These are phyloP conservation scores for Reinhardtius hippoglossoides DNA, from an alignment of 2,113 vertebrate genomes.

Conservation along the genomic window DNA sequence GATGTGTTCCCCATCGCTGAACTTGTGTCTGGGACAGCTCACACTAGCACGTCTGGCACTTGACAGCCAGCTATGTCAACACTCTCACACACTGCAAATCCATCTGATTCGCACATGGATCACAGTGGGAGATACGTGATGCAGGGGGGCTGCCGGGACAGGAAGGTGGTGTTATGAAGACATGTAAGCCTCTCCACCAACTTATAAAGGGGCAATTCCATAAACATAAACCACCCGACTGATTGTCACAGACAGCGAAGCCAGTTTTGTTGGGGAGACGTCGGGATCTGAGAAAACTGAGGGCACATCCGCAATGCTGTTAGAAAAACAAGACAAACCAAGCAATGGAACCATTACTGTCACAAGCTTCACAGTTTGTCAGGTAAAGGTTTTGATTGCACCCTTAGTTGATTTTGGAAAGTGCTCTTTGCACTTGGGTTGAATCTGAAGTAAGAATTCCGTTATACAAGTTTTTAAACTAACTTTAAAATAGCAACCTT, in stretches of 20 bases:
- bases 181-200: too few species aligned
- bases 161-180: constrained; percentile 21
- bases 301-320: neutral
- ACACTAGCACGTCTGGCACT: constrained; percentile 28
- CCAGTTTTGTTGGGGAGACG: neutral
- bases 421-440: neutral
- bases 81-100: constrained; percentile 40
- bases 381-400: neutral
- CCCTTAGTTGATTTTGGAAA: neutral
- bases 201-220: neutral
- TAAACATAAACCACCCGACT: neutral
- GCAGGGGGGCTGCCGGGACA: neutral
- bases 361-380: constrained; percentile 1
- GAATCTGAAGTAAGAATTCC: too few species aligned
- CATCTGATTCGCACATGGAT: constrained; percentile 45
- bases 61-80: constrained; percentile 32
- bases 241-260: neutral
- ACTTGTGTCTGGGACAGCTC: constrained; percentile 42
- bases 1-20: neutral
- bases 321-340: neutral
- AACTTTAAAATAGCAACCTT: neutral
- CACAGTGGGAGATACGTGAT: constrained; percentile 22
- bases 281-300: neutral
- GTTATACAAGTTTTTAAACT: neutral
- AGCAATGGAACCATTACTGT: constrained; percentile 2